phyloP scores from a whole-genome alignment of 2,113 vertebrate genomes.

The Syngnathoides biaculeatus region DNA sequence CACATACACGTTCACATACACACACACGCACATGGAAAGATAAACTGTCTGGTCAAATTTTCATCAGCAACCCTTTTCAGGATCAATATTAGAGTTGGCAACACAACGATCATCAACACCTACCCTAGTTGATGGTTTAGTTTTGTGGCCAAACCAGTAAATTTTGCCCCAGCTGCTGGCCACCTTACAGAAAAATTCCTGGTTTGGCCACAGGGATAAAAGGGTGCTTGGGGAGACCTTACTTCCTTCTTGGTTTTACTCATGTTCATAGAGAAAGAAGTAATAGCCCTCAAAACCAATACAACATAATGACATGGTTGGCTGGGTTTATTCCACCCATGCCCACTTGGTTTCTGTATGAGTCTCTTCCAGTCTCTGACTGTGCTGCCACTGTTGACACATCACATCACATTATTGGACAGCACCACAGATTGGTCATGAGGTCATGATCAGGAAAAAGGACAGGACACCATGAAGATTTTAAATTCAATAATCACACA shows the following conservation, averaged over 20 bases:
- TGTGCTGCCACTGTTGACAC: not conserved
- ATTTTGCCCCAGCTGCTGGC: too few species aligned
- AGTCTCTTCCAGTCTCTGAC: not conserved
- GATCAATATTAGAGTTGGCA: too few species aligned
- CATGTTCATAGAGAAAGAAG: not conserved
- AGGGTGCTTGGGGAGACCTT: slow-evolving; percentile 14
- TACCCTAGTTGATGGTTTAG: too few species aligned
- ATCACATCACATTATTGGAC: not conserved
- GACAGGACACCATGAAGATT: too few species aligned
- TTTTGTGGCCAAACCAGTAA: too few species aligned
- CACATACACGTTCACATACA: too few species aligned
- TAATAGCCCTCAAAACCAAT: slow-evolving; percentile 9
- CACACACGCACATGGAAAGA: too few species aligned
- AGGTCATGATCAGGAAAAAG: not conserved
- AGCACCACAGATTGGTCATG: not conserved
- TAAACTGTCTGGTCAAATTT: too few species aligned
- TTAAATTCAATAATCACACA: too few species aligned
- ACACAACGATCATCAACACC: too few species aligned
- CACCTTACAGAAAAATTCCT: too few species aligned
- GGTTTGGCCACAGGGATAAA: not conserved
- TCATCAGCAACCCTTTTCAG: too few species aligned
- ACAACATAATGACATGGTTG: not conserved
- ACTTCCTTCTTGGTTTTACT: slow-evolving; percentile 5
- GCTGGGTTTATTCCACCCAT: not conserved
- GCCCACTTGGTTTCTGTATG: not conserved